phyloP scores from a whole-genome alignment of 1,140 invertebrate genomes.

The Microvelia longipes region DNA sequence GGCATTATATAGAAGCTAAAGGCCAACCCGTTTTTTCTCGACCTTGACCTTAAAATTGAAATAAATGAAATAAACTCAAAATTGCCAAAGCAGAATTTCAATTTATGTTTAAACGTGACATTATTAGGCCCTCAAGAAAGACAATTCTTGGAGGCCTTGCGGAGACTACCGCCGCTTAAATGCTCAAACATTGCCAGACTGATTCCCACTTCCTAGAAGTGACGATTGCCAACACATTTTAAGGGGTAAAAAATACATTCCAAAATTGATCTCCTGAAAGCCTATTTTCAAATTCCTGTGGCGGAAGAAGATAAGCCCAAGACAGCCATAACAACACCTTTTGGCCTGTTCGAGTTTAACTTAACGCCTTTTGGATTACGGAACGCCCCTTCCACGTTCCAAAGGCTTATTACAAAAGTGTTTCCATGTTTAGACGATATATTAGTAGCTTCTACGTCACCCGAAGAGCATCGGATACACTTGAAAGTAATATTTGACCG shows the following conservation, averaged over 20 bases:
- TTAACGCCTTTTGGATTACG: conserved; percentile 31
- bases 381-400: conserved; percentile 33
- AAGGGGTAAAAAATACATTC: conserved; percentile 30
- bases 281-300: conserved; percentile 26
- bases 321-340: conserved; percentile 26
- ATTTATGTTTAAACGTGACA: conserved; percentile 15
- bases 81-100: conserved; percentile 23
- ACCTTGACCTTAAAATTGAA: conserved; percentile 25
- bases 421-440: conserved; percentile 13
- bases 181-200: conserved; percentile 28
- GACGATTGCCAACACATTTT: background rate
- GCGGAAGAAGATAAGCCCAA: conserved; percentile 22
- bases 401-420: conserved; percentile 30
- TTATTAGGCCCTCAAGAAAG: conserved; percentile 25
- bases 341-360: conserved; percentile 24
- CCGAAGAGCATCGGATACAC: conserved; percentile 27
- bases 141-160: conserved; percentile 28
- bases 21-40: conserved; percentile 26
- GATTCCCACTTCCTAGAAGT: conserved; percentile 26
- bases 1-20: conserved; percentile 20
- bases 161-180: conserved; percentile 35
- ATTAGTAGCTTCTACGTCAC: conserved; percentile 7
- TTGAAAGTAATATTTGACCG: conserved; percentile 26
- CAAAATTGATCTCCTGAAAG: conserved; percentile 32
- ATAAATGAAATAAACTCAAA: conserved; percentile 19